Percentiles rank a stretch among this genome's conserved stretches.
Conservation (phyloP, 2,113 vertebrate genomes). For the Pogonocichla stellata region DNA sequence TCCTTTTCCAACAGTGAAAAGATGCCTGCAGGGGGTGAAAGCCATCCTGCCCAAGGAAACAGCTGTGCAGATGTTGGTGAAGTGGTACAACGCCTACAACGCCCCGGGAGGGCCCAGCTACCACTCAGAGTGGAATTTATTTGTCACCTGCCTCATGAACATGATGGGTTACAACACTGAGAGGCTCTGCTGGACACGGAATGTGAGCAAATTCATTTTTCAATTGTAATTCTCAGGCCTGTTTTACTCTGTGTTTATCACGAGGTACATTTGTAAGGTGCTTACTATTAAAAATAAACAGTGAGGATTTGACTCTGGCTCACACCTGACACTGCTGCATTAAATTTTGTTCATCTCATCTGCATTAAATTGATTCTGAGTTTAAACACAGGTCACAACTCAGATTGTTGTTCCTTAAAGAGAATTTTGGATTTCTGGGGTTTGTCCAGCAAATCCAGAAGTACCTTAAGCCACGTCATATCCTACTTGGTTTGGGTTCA, state of each 20-base stretch:
- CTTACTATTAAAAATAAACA: neutral
- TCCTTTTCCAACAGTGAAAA: slow-evolving; percentile 81
- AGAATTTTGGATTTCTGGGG: neutral
- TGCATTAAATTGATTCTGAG: neutral
- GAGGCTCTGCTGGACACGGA: slow-evolving; percentile 88
- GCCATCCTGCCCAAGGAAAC: slow-evolving; percentile 91
- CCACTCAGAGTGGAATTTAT: slow-evolving; percentile 93
- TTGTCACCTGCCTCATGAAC: slow-evolving; percentile 94
- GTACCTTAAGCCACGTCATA: neutral
- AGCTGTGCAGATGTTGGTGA: slow-evolving; percentile 93
- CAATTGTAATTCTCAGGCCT: neutral
- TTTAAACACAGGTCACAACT: neutral
- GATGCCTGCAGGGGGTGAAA: slow-evolving; percentile 89
- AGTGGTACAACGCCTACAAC: slow-evolving; percentile 97
- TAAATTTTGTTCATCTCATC: neutral
- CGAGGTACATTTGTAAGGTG: neutral
- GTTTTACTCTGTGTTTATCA: neutral
- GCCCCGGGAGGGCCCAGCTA: slow-evolving; percentile 91
- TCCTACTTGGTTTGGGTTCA: neutral
- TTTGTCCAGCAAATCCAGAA: neutral
- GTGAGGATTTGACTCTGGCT: neutral
- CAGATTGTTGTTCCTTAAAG: neutral
- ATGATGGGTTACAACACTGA: slow-evolving; percentile 99
- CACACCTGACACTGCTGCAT: neutral
- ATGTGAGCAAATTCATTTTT: slow-evolving; percentile 76